Conservation (phyloP, 2,113 vertebrate species). For the Eudyptes chrysolophus region DNA sequence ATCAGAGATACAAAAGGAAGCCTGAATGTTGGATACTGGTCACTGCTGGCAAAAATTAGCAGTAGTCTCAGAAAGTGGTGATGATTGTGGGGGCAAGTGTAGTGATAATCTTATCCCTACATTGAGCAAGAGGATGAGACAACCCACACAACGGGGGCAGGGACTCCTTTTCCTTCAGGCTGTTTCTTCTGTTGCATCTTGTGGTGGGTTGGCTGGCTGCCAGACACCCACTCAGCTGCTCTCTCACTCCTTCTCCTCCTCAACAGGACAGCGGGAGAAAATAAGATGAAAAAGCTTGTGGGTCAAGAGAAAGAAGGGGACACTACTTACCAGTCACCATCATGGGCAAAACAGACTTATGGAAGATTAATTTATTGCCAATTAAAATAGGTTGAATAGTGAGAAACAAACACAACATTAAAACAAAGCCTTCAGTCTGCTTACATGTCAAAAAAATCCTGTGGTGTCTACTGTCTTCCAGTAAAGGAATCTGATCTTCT, state of each 20-base stretch:
- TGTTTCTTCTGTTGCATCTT: background rate
- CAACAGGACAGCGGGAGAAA: background rate
- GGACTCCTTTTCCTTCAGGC: background rate
- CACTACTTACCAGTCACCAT: background rate
- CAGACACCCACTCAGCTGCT: background rate
- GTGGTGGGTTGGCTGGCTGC: background rate
- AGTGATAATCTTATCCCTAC: background rate
- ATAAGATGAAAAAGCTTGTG: background rate
- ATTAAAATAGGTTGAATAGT: background rate
- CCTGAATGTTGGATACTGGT: background rate
- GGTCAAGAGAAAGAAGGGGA: background rate
- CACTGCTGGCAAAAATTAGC: background rate
- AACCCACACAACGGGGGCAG: fast-evolving
- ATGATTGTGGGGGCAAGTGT: background rate
- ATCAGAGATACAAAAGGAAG: background rate
- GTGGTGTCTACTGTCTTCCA: background rate
- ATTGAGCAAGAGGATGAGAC: background rate
- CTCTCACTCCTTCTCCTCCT: background rate
- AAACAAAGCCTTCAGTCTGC: background rate
- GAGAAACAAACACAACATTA: background rate
- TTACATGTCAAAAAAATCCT: background rate
- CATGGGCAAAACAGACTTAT: background rate
- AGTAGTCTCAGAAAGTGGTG: background rate
- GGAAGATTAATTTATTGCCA: background rate
- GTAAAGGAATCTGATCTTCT: background rate